phyloP scores from a whole-genome alignment of 2,888 invertebrate genomes.

The Bombylius major region DNA sequence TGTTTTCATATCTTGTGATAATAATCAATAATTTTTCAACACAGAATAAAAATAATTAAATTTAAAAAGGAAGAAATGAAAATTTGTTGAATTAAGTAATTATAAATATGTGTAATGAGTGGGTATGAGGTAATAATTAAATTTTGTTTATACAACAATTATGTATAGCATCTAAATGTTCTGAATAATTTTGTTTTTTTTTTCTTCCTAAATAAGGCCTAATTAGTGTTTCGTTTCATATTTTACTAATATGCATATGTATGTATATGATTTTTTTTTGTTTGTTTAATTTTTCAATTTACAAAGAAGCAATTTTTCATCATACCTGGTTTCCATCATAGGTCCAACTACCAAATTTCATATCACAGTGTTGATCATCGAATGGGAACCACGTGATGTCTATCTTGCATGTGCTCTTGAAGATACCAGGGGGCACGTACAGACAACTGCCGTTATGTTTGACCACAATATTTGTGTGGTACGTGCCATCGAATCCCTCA shows the following conservation, averaged over 20 bases:
- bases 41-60: too few species aligned
- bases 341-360: slow-evolving; percentile 99
- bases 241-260: not conserved
- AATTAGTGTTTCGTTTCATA: too few species aligned
- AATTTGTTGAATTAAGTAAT: too few species aligned
- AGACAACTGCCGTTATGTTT: slow-evolving; percentile 95
- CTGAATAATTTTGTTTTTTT: too few species aligned
- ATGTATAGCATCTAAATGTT: too few species aligned
- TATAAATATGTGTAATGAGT: too few species aligned
- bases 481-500: slow-evolving; percentile 99
- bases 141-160: too few species aligned
- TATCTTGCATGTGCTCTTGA: slow-evolving; percentile 99
- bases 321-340: slow-evolving; percentile 93
- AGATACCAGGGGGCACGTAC: slow-evolving; percentile 99
- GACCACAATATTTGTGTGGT: slow-evolving; percentile 99
- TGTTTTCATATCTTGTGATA: too few species aligned
- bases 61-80: too few species aligned
- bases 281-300: not conserved
- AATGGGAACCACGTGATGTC: slow-evolving; percentile 99
- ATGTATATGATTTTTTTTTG: not conserved
- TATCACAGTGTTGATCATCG: slow-evolving; percentile 99
- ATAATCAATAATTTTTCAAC: too few species aligned
- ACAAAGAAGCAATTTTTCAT: not conserved
- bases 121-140: too few species aligned
- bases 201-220: too few species aligned